Evolutionary conservation across 2,888 invertebrate species (phyloP).

Genomic region (Hipparchia sbordonii): DNA sequence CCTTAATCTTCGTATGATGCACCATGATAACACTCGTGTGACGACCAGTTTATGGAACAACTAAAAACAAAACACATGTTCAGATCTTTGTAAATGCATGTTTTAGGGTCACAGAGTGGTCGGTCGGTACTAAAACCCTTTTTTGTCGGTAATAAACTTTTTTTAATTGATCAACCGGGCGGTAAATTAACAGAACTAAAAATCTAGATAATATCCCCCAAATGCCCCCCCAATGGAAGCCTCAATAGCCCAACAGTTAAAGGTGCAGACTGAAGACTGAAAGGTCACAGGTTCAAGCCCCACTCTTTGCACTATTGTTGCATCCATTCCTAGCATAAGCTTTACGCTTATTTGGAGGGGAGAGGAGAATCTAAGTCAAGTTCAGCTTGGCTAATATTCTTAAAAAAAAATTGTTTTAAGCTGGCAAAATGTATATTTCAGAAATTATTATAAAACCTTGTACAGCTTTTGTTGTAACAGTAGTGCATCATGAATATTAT

Average conservation of each 20-base stretch:
- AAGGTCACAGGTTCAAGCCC: no score
- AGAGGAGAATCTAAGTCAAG: no score
- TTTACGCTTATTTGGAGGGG: no score
- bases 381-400: no score
- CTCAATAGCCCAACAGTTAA: no score
- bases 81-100: constrained; percentile 12
- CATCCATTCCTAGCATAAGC: no score
- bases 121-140: not conserved
- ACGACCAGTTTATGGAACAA: constrained; percentile 48
- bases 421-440: no score
- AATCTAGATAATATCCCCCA: not conserved
- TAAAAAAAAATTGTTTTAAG: no score
- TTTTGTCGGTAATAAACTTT: constrained; percentile 13
- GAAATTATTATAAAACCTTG: no score
- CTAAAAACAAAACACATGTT: constrained; percentile 30
- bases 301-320: no score
- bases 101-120: not conserved
- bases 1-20: constrained; percentile 76
- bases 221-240: not conserved
- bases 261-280: no score
- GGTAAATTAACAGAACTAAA: constrained; percentile 2
- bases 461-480: no score
- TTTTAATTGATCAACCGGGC: constrained; percentile 9
- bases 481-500: not conserved
- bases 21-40: constrained; percentile 71